phyloP scores from a whole-genome alignment of 2,797 vertebrate species.

The Takifugu rubripes region DNA sequence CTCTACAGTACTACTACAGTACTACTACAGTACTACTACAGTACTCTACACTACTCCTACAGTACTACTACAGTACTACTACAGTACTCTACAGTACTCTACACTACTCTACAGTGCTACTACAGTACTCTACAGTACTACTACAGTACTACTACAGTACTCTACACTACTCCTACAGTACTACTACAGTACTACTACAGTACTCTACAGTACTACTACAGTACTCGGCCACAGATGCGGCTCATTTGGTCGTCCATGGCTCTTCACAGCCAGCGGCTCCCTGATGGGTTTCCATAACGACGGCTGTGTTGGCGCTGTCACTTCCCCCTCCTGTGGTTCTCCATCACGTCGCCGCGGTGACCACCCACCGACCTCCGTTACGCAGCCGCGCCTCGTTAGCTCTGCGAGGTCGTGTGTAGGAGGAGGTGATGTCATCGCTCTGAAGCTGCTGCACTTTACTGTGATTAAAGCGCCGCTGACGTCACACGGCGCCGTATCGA shows the following conservation, averaged over 20 bases:
- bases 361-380: slow-evolving; percentile 49
- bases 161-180: background rate
- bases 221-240: slow-evolving; percentile 55
- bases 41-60: too few species aligned
- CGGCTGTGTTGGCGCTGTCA: slow-evolving; percentile 36
- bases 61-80: too few species aligned
- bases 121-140: background rate
- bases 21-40: too few species aligned
- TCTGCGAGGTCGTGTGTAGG: slow-evolving; percentile 49
- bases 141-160: background rate
- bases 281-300: slow-evolving; percentile 62
- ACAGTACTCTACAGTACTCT: background rate
- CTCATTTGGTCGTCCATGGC: slow-evolving; percentile 51
- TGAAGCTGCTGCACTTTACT: too few species aligned
- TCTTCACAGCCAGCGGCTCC: slow-evolving; percentile 62
- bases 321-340: slow-evolving; percentile 23
- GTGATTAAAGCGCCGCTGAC: too few species aligned
- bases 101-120: slow-evolving; percentile 50
- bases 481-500: too few species aligned
- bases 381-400: slow-evolving; percentile 47
- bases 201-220: slow-evolving; percentile 17
- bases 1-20: background rate
- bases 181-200: slow-evolving; percentile 15
- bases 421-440: too few species aligned
- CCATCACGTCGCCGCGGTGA: slow-evolving; percentile 48